Conservation (phyloP, 2,888 invertebrate genomes). For the Hydrotaea diabolus region DNA sequence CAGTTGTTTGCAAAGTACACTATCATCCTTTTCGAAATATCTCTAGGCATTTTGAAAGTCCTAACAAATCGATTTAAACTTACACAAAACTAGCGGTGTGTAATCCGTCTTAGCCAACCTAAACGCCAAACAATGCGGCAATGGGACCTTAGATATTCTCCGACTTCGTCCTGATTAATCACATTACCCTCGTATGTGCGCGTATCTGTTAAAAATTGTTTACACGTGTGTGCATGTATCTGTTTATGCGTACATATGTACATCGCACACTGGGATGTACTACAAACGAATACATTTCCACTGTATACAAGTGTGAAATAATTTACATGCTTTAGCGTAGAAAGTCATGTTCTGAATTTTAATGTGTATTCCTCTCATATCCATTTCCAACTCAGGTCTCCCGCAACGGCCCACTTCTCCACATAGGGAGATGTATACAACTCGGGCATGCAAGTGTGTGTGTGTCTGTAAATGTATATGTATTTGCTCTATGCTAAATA, state of each 20-base stretch:
- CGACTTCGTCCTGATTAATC: too few relatives aligned
- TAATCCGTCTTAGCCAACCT: too few relatives aligned
- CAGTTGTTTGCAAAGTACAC: too few relatives aligned
- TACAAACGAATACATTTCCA: background rate
- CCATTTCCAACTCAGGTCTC: background rate
- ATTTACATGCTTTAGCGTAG: slow-evolving; percentile 17
- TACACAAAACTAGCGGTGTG: too few relatives aligned
- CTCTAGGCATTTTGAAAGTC: too few relatives aligned
- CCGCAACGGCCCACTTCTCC: background rate
- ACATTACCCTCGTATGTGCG: background rate
- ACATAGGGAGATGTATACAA: background rate
- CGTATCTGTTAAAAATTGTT: slow-evolving; percentile 39
- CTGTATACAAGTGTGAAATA: slow-evolving; percentile 23
- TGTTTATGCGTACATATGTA: background rate
- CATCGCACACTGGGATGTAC: background rate
- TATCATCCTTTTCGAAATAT: too few relatives aligned
- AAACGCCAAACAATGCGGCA: too few relatives aligned
- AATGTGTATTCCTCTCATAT: background rate
- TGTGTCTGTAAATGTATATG: background rate
- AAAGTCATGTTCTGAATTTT: slow-evolving; percentile 34
- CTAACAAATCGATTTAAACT: too few relatives aligned
- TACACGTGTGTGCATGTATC: background rate
- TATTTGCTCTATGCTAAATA: background rate
- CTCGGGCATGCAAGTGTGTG: background rate
- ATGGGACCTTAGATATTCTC: too few relatives aligned